A percentile compares a stretch with the other conserved stretches of the same genome.
These are phyloP conservation scores for Dynastes hyllus DNA, from an alignment of 2,888 invertebrate species.

Conservation along the genomic window DNA sequence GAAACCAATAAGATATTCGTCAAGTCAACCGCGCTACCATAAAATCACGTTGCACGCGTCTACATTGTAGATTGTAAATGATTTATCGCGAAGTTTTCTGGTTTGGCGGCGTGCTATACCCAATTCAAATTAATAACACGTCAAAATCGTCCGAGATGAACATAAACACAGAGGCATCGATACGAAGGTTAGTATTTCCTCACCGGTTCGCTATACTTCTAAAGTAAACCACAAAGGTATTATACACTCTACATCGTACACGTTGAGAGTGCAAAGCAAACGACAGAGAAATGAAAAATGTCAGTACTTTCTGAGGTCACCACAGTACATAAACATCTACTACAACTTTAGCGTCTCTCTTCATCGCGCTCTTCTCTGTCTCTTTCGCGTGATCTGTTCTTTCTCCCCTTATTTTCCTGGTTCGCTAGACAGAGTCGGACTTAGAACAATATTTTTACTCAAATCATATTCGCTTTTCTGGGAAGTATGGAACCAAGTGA, in stretches of 20 bases:
- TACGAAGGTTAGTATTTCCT: not conserved
- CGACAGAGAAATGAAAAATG: conserved; percentile 46
- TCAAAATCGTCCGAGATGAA: conserved; percentile 2
- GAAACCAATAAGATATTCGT: not conserved
- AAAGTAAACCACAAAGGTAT: not conserved
- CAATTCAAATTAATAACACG: conserved; percentile 9
- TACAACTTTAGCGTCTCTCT: conserved; percentile 29
- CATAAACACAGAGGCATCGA: not conserved
- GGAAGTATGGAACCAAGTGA: no score
- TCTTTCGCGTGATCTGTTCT: conserved; percentile 41
- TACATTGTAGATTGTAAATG: conserved; percentile 7
- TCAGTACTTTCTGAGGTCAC: conserved; percentile 46
- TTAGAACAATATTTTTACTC: not conserved
- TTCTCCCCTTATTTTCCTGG: conserved; percentile 40
- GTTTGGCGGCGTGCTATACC: not conserved
- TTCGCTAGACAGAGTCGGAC: conserved; percentile 22
- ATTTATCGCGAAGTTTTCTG: conserved; percentile 5
- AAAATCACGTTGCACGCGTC: conserved; percentile 9
- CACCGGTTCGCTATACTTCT: not conserved
- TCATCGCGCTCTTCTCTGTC: conserved; percentile 18
- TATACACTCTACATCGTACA: no score
- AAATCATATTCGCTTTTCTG: no score
- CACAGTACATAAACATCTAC: conserved; percentile 45
- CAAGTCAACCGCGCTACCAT: conserved; percentile 1
- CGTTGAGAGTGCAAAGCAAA: conserved; percentile 14